phyloP scores from a whole-genome alignment of 1,140 invertebrate species.

The Diachasmimorpha longicaudata region DNA sequence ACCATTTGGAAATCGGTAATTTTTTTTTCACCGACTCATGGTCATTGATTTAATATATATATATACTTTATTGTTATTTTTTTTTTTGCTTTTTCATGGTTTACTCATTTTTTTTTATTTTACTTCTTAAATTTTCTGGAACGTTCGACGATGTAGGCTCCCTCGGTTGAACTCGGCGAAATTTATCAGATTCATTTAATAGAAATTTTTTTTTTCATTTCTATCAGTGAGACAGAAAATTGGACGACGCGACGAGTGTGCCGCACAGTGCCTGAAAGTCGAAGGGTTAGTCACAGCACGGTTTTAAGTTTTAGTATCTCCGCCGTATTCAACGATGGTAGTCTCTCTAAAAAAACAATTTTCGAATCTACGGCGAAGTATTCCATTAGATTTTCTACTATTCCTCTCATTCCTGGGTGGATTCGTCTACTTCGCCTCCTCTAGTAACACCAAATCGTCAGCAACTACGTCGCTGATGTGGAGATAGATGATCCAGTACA shows the following conservation, averaged over 20 bases:
- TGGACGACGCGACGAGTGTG: constrained; percentile 29
- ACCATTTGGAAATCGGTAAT: constrained; percentile 13
- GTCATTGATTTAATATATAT: constrained; percentile 18
- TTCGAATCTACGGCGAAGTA: neutral
- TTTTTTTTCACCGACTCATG: constrained; percentile 9
- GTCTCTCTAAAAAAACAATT: neutral
- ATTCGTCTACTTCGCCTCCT: constrained; percentile 74
- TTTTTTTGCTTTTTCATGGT: constrained; percentile 6
- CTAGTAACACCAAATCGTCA: constrained; percentile 87
- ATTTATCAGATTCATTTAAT: constrained; percentile 1
- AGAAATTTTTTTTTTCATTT: constrained; percentile 17
- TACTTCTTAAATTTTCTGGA: neutral
- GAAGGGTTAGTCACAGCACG: constrained; percentile 36
- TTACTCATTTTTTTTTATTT: constrained; percentile 5
- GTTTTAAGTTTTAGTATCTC: constrained; percentile 31
- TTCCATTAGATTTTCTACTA: neutral
- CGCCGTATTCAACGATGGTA: neutral
- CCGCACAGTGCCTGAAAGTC: constrained; percentile 34
- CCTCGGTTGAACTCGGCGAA: neutral
- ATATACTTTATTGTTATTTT: constrained; percentile 16
- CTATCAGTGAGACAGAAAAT: neutral
- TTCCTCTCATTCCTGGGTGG: neutral
- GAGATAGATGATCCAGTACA: constrained; percentile 98
- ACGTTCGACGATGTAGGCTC: constrained; percentile 9
- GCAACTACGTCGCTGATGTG: constrained; percentile 94